Conservation (phyloP, 2,888 invertebrate genomes). For the Sericinus montela region DNA sequence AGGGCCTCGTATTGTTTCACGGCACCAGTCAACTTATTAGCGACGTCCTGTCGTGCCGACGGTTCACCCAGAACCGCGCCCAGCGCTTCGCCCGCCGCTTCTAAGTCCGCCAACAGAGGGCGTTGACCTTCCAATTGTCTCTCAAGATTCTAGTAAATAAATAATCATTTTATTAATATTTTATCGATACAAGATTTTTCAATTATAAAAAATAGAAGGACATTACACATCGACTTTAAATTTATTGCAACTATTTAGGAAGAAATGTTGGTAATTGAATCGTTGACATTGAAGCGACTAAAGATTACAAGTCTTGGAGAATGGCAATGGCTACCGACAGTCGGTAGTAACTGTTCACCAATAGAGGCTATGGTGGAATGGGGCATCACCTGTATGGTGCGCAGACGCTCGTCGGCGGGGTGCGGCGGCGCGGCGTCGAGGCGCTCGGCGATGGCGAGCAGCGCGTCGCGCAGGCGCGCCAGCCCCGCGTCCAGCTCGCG, state of each 20-base stretch:
- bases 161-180: too few species aligned
- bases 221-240: too few species aligned
- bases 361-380: too few species aligned
- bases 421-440: slow-evolving; percentile 91
- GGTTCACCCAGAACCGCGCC: slow-evolving; percentile 94
- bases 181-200: too few species aligned
- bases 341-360: too few species aligned
- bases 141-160: slow-evolving; percentile 81
- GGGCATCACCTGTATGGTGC: slow-evolving; percentile 85
- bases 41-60: slow-evolving; percentile 93
- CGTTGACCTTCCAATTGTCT: slow-evolving; percentile 93
- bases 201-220: too few species aligned
- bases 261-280: too few species aligned
- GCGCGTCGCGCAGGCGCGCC: slow-evolving; percentile 89
- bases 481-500: slow-evolving; percentile 95
- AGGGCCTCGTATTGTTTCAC: slow-evolving; percentile 92
- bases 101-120: slow-evolving; percentile 91
- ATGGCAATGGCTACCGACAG: too few species aligned
- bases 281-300: too few species aligned
- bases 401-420: slow-evolving; percentile 91
- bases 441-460: slow-evolving; percentile 92
- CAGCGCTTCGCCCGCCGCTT: slow-evolving; percentile 93
- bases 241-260: too few species aligned
- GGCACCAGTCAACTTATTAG: slow-evolving; percentile 91
- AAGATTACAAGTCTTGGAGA: too few species aligned